Conservation (phyloP, 2,888 invertebrate species). For the Drosophila parthenogenetica region DNA sequence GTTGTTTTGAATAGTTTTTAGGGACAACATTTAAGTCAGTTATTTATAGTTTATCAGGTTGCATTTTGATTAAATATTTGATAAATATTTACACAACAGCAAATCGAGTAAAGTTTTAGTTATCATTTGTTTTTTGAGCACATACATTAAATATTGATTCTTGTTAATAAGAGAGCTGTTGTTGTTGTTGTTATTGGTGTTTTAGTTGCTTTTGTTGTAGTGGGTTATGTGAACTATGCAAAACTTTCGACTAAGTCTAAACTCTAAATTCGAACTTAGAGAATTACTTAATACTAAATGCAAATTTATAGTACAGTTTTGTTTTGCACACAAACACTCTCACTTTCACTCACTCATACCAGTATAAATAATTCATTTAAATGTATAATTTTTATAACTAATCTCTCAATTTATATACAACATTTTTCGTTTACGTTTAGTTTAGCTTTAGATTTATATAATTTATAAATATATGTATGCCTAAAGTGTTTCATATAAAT, state of each 20-base stretch:
- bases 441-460: conserved; percentile 24
- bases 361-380: conserved; percentile 54
- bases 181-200: conserved; percentile 37
- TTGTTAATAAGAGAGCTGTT: conserved; percentile 40
- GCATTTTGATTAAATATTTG: conserved; percentile 61
- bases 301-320: conserved; percentile 74
- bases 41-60: conserved; percentile 57
- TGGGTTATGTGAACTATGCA: conserved; percentile 40
- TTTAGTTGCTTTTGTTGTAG: conserved; percentile 37
- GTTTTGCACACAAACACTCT: conserved; percentile 44
- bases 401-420: conserved; percentile 61
- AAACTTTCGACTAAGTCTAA: conserved; percentile 63
- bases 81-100: conserved; percentile 70
- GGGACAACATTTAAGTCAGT: conserved; percentile 40
- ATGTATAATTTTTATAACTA: conserved; percentile 63
- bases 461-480: conserved; percentile 44
- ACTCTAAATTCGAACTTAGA: conserved; percentile 73
- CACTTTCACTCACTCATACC: conserved; percentile 13
- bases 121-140: conserved; percentile 49
- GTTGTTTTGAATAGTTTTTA: conserved; percentile 22
- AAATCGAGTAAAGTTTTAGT: conserved; percentile 39
- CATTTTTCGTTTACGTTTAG: conserved; percentile 32
- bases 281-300: conserved; percentile 63
- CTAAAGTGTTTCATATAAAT: conserved; percentile 25
- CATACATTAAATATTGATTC: conserved; percentile 42